phyloP scores from a whole-genome alignment of 2,797 vertebrate genomes.

The Pogonophryne albipinna region DNA sequence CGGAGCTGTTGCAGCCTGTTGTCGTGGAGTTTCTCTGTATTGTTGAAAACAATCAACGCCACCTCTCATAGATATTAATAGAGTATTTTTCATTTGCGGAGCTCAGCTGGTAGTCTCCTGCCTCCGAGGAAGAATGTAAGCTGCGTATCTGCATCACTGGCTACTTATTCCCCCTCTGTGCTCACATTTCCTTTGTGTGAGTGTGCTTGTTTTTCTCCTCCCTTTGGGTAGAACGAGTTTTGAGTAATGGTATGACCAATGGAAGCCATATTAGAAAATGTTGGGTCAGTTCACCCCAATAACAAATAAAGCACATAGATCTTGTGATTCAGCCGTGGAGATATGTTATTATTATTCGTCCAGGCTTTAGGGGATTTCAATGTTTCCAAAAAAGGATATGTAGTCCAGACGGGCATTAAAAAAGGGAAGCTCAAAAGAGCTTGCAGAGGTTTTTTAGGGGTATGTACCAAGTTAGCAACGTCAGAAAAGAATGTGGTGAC shows the following conservation, averaged over 20 bases:
- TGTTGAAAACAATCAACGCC: conserved; percentile 38
- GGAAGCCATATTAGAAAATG: too few species aligned
- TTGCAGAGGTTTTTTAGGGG: too few species aligned
- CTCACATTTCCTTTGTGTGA: conserved; percentile 37
- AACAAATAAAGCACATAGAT: conserved; percentile 18
- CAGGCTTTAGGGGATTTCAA: not conserved
- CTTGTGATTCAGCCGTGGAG: conserved; percentile 10
- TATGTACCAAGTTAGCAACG: too few species aligned
- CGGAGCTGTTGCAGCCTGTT: conserved; percentile 26
- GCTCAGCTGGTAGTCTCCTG: conserved; percentile 75
- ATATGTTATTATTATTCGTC: not conserved
- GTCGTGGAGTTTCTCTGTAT: not conserved
- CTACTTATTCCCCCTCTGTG: conserved; percentile 44
- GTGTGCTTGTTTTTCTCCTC: conserved; percentile 2
- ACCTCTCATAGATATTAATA: conserved; percentile 72
- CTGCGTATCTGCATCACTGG: conserved; percentile 61
- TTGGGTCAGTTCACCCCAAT: conserved; percentile 9
- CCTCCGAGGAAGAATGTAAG: conserved; percentile 68
- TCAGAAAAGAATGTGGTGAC: not conserved
- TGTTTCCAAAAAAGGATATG: not conserved
- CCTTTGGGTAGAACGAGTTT: conserved; percentile 35
- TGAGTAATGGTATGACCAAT: conserved; percentile 14
- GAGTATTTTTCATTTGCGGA: conserved; percentile 61
- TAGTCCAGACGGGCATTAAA: not conserved
- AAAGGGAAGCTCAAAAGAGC: not conserved